Conservation (phyloP, 2,888 invertebrate species). For the Pheosia tremula region DNA sequence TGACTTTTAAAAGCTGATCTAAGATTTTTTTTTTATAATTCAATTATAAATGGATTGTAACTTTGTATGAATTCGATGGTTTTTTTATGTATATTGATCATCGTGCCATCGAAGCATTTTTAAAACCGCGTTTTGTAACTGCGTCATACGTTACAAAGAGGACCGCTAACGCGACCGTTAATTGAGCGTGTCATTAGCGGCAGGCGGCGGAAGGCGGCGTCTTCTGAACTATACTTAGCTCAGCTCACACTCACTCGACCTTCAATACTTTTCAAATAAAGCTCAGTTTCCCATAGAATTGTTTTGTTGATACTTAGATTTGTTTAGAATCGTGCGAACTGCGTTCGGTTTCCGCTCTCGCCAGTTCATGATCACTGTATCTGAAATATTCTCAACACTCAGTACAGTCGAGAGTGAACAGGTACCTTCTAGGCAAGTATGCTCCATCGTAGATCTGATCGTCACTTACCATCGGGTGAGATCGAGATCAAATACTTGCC, state of each 20-base stretch:
- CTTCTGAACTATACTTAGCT: constrained; percentile 39
- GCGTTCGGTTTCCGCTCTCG: constrained; percentile 65
- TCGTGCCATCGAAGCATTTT: not conserved
- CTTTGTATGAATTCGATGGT: no score
- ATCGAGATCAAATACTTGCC: no score
- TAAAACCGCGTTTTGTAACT: constrained; percentile 45
- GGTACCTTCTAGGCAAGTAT: no score
- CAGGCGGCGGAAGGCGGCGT: constrained; percentile 55
- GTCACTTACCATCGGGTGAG: no score
- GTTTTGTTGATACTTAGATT: constrained; percentile 36
- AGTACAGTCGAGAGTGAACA: no score
- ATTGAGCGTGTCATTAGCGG: constrained; percentile 72
- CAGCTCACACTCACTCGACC: constrained; percentile 17
- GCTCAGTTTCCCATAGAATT: constrained; percentile 34
- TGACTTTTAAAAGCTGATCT: no score
- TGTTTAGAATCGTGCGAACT: constrained; percentile 56
- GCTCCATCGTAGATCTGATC: no score
- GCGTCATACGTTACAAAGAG: constrained; percentile 48
- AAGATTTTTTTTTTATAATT: no score
- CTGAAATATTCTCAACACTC: not conserved
- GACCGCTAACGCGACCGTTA: constrained; percentile 58
- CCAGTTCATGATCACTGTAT: constrained; percentile 62
- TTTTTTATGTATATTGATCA: no score
- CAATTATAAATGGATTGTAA: no score
- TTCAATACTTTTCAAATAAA: constrained; percentile 32